Evolutionary conservation across 2,797 vertebrate species (phyloP).

Genomic region (Pampus argenteus): DNA sequence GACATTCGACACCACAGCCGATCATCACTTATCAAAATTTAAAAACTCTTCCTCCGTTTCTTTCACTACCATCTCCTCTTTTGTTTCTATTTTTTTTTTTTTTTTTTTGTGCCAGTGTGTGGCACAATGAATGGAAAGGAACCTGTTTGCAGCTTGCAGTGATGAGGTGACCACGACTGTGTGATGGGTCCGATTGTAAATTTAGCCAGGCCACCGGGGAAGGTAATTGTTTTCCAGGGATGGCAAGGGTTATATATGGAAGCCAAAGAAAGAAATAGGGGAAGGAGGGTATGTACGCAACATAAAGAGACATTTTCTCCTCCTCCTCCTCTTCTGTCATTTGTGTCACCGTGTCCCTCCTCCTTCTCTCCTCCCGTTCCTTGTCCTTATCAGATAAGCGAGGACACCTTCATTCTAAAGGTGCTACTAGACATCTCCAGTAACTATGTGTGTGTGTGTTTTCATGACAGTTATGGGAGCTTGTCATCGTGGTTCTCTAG

Average conservation of each 20-base stretch:
- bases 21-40: constrained; percentile 11
- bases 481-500: constrained; percentile 85
- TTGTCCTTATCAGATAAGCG: constrained; percentile 74
- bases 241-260: constrained; percentile 61
- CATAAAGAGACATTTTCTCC: constrained; percentile 60
- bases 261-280: constrained; percentile 39
- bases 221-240: constrained; percentile 77
- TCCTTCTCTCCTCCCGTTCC: constrained; percentile 60
- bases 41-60: constrained; percentile 4
- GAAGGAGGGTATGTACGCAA: constrained; percentile 48
- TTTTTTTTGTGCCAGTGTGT: constrained; percentile 47
- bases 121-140: constrained; percentile 62
- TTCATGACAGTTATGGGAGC: constrained; percentile 85
- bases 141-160: constrained; percentile 49
- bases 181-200: constrained; percentile 72
- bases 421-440: constrained; percentile 68
- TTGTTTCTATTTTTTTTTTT: constrained; percentile 63
- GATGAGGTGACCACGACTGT: constrained; percentile 68
- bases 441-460: constrained; percentile 67
- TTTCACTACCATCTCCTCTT: constrained; percentile 29
- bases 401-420: constrained; percentile 70
- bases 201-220: constrained; percentile 49
- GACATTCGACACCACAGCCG: constrained; percentile 15
- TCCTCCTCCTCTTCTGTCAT: constrained; percentile 54
- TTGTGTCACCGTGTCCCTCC: constrained; percentile 66